Percentiles rank a stretch among this genome's conserved stretches.
Evolutionary conservation across 2,113 vertebrate genomes (phyloP).

Genomic region (Morone saxatilis): DNA sequence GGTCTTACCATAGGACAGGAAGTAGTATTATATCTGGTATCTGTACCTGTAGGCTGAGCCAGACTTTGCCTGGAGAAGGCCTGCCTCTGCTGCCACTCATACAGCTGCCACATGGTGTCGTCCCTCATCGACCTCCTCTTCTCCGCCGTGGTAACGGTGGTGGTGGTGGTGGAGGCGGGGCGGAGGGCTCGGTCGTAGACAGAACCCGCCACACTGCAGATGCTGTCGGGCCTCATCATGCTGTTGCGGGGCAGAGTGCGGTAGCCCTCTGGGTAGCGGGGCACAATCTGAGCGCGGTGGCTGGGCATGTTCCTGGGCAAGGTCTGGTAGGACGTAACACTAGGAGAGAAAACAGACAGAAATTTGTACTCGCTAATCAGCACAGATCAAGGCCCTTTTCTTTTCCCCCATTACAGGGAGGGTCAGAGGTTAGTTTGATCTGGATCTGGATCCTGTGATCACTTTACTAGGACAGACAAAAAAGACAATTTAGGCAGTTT

Average conservation of each 20-base stretch:
- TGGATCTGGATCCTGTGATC: neutral
- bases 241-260: slow-evolving; percentile 93
- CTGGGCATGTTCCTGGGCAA: slow-evolving; percentile 98
- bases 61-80: slow-evolving; percentile 89
- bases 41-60: slow-evolving; percentile 78
- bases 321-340: slow-evolving; percentile 93
- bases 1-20: neutral
- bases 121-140: slow-evolving; percentile 91
- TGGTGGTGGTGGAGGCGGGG: slow-evolving; percentile 46
- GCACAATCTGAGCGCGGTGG: slow-evolving; percentile 87
- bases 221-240: slow-evolving; percentile 89
- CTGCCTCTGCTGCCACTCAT: slow-evolving; percentile 97
- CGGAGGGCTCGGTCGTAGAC: slow-evolving; percentile 81
- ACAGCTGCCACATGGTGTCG: slow-evolving; percentile 97
- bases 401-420: neutral
- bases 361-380: neutral
- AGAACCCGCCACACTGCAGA: slow-evolving; percentile 82
- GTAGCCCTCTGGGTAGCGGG: slow-evolving; percentile 93
- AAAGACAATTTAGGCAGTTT: no score
- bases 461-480: no score
- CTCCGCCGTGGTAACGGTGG: slow-evolving; percentile 66
- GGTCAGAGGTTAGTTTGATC: neutral
- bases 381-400: neutral
- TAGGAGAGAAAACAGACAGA: slow-evolving; percentile 66
- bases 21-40: neutral